Evolutionary conservation across 30 jellyfish, hydroid and myxozoan genomes (phyloP).

Genomic region (Aurelia sp.): DNA sequence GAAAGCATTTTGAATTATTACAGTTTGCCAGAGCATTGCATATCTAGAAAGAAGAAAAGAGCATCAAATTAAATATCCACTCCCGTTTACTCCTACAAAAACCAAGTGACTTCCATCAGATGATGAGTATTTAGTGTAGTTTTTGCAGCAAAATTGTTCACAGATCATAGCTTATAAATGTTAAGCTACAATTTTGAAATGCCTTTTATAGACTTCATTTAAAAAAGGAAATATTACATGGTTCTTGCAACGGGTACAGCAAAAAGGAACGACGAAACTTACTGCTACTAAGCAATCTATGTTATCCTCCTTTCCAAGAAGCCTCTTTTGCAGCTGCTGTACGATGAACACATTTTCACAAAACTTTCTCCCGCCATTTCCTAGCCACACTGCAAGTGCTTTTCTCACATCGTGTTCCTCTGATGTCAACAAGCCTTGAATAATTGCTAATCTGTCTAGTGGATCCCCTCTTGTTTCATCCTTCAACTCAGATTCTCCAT

Average conservation of each 20-base stretch:
- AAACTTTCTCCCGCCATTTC: conserved; percentile 1
- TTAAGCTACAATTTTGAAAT: too few species aligned
- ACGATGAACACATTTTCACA: conserved; percentile 1
- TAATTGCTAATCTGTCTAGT: not conserved
- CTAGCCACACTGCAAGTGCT: conserved; percentile 28
- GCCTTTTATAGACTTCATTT: too few species aligned
- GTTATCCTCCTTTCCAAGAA: conserved; percentile 31
- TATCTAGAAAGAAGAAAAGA: conserved; percentile 4
- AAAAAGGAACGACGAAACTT: not conserved
- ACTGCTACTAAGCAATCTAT: conserved; percentile 58
- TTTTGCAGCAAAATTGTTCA: too few species aligned
- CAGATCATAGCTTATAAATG: too few species aligned
- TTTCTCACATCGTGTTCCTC: conserved; percentile 33
- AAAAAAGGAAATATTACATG: too few species aligned
- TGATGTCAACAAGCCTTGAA: conserved; percentile 8
- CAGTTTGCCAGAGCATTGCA: conserved; percentile 17
- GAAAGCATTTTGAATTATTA: conserved; percentile 1
- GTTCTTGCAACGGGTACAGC: not conserved
- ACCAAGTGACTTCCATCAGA: too few species aligned
- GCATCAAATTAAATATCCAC: not conserved
- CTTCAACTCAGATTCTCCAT: not conserved
- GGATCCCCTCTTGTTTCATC: not conserved
- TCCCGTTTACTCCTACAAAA: too few species aligned
- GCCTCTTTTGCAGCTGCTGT: conserved; percentile 33
- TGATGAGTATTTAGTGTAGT: too few species aligned